Base-by-base conservation (phyloP, 2,888 invertebrate species). In the Nymphalis c-album region DNA sequence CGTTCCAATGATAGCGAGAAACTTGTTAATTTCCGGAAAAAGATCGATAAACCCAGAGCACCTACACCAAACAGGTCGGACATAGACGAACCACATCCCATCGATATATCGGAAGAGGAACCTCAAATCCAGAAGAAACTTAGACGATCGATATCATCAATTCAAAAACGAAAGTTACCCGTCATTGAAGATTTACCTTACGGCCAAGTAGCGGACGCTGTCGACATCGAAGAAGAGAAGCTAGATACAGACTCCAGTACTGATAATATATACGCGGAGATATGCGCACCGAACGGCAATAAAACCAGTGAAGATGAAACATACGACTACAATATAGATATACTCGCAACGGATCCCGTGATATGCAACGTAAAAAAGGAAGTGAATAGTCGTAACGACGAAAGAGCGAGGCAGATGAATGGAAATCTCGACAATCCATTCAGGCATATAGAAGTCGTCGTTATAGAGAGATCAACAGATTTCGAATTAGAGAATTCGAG, bases 251-350 rank as follows among this genome's bases (percentile, higher is more conserved):
- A 92, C 71, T 80, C 87, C 4, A 86, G 86, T 72, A 90, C 90
- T 46, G 95, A 95, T 77, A 95, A 95, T 76, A 95, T 95, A 76
- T 95, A 95, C 79, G 95, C 95, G 61, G 95, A 95, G 84, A 95
- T 95, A 68, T 95, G 95, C 73, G 79, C 88, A 53, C 89, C 92
- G 1, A 87, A 85, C 60, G 84, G 80, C 2, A 83, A 84, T 68
- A 91, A 88, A 78, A 75, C 76, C 17, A 85, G 80, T 60, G 91
- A 91, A 20, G 91, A 92, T 72, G 92, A 91, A 73, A 81, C 75
- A 26, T 92, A 91, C 62, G 91, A 92, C 60, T 88, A 81, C 65
- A 90, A 86, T 66, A 84, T 89, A 66, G 92, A 92, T 63, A 82
- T 92, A 0, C 74, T 92, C 73, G 92, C 92, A 13, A 91, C 85